A percentile compares a stretch with the other conserved stretches of the same genome.
phyloP scores from a whole-genome alignment of 2,888 invertebrate genomes.

The Quadriops clusia region DNA sequence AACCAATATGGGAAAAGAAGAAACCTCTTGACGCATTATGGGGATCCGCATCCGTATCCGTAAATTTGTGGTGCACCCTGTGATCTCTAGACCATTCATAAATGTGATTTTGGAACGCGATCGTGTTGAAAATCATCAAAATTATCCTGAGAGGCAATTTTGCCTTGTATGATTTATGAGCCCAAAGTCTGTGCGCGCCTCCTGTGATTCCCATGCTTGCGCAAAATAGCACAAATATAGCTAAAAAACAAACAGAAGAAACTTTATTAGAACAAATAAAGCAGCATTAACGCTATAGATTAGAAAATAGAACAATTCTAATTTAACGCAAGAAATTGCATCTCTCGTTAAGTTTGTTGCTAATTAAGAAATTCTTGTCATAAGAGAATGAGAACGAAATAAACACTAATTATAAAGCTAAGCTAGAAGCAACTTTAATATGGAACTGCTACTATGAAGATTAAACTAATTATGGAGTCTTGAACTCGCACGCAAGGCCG shows the following conservation, averaged over 20 bases:
- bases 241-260: no score
- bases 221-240: neutral
- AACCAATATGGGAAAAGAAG: slow-evolving; percentile 80
- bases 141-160: slow-evolving; percentile 7
- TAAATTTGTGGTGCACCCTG: slow-evolving; percentile 79
- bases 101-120: neutral
- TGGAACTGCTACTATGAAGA: no score
- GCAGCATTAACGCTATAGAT: no score
- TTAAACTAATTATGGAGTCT: no score
- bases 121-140: slow-evolving; percentile 5
- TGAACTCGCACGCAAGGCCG: no score
- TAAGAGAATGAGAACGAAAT: neutral
- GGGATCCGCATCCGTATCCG: slow-evolving; percentile 77
- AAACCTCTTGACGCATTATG: slow-evolving; percentile 70
- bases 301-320: no score
- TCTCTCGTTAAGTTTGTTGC: no score
- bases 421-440: no score
- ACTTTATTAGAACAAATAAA: no score
- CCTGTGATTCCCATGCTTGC: slow-evolving; percentile 6
- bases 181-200: slow-evolving; percentile 10
- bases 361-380: no score
- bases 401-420: no score
- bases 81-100: slow-evolving; percentile 83
- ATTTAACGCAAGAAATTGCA: no score
- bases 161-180: slow-evolving; percentile 8